Percentiles rank a stretch among this genome's conserved stretches.
phyloP scores from a whole-genome alignment of 1,140 invertebrate genomes.

The Andrena cerasifolii region DNA sequence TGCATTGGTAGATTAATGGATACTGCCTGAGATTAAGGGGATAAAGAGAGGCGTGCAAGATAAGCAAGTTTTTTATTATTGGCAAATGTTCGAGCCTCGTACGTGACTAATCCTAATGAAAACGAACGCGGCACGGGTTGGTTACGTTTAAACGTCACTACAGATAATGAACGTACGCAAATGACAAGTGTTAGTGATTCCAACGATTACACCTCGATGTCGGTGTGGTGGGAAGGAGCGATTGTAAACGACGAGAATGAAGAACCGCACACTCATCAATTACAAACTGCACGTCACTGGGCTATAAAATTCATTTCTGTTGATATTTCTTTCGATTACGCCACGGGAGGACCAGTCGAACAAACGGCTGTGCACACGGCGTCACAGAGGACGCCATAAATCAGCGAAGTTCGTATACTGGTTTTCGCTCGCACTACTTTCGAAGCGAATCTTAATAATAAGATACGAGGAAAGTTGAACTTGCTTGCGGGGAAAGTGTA shows the following conservation, averaged over 20 bases:
- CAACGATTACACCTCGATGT: constrained; percentile 31
- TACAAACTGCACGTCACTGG: not conserved
- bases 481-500: not conserved
- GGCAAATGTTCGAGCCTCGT: constrained; percentile 64
- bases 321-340: too few species aligned
- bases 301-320: not conserved
- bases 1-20: constrained; percentile 51
- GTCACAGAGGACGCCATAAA: too few species aligned
- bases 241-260: not conserved
- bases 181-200: constrained; percentile 52
- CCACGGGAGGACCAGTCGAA: too few species aligned
- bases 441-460: not conserved
- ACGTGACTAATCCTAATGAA: constrained; percentile 71
- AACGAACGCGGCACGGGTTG: constrained; percentile 50
- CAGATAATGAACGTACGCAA: constrained; percentile 48
- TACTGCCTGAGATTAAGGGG: constrained; percentile 62
- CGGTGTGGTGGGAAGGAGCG: constrained; percentile 14
- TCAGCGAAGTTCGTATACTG: not conserved
- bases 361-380: too few species aligned
- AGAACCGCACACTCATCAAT: constrained; percentile 9
- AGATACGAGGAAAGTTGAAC: constrained; percentile 5
- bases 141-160: constrained; percentile 48
- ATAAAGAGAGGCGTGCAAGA: constrained; percentile 70
- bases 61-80: constrained; percentile 72
- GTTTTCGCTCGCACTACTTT: not conserved